Evolutionary conservation across 2,888 invertebrate genomes (phyloP).

Genomic region (Xestia xanthographa): DNA sequence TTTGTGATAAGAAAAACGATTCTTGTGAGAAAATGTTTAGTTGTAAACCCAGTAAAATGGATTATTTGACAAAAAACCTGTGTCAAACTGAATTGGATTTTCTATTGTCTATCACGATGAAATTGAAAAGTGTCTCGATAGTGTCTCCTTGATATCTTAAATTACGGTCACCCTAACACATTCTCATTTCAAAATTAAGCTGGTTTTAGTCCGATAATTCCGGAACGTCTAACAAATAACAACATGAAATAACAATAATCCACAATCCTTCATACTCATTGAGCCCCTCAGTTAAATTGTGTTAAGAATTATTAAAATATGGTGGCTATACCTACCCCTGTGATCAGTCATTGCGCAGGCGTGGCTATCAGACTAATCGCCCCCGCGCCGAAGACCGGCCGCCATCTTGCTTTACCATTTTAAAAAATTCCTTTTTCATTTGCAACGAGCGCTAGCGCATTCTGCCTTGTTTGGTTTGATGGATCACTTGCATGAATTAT

Average conservation of each 20-base stretch:
- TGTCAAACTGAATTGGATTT: neutral
- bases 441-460: constrained; percentile 77
- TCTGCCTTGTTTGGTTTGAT: constrained; percentile 74
- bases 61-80: neutral
- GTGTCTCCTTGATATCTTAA: neutral
- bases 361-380: constrained; percentile 83
- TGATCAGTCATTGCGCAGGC: constrained; percentile 73
- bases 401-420: constrained; percentile 84
- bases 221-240: constrained; percentile 30
- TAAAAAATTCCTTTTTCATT: constrained; percentile 71
- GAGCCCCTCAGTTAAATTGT: constrained; percentile 49
- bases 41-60: neutral
- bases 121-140: neutral
- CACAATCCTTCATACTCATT: constrained; percentile 42
- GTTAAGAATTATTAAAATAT: constrained; percentile 58
- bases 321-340: constrained; percentile 64
- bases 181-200: constrained; percentile 17
- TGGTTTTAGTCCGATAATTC: constrained; percentile 21
- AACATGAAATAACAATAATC: constrained; percentile 54
- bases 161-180: neutral
- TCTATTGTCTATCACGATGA: neutral
- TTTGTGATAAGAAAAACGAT: constrained; percentile 26
- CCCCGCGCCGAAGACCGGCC: constrained; percentile 77
- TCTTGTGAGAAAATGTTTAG: neutral
- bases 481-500: constrained; percentile 67